Conservation (phyloP, 2,113 vertebrate genomes). For the Anser brachyrhynchus region DNA sequence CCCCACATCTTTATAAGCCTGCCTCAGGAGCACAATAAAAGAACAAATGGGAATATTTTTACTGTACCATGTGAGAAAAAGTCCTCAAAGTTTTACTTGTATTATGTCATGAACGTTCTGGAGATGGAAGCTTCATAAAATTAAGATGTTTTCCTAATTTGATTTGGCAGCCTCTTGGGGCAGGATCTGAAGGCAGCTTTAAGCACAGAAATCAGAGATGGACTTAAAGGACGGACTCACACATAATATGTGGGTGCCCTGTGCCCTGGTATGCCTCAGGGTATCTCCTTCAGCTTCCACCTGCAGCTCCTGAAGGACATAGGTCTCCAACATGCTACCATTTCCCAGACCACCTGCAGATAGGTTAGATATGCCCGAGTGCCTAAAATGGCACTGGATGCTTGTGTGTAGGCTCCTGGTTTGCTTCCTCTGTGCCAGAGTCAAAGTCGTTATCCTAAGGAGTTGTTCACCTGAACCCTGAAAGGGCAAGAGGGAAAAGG, state of each 20-base stretch:
- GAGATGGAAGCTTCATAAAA: neutral
- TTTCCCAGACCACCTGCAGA: neutral
- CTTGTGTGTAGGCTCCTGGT: neutral
- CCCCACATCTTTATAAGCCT: neutral
- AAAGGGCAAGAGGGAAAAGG: neutral
- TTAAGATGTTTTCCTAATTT: neutral
- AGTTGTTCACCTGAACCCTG: neutral
- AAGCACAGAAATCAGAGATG: neutral
- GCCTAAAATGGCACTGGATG: neutral
- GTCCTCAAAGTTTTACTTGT: neutral
- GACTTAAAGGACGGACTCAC: neutral
- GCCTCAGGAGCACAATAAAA: neutral
- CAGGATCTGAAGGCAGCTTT: neutral
- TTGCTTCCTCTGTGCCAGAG: neutral
- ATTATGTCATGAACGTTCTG: neutral
- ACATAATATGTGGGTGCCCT: accelerated
- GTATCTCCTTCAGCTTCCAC: neutral
- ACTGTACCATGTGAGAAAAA: neutral
- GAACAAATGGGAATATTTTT: neutral
- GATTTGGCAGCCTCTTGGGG: neutral
- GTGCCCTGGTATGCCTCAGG: accelerated
- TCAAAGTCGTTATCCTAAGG: neutral
- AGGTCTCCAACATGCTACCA: neutral
- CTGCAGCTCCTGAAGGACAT: neutral
- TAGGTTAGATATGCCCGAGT: neutral